Base-by-base conservation (phyloP, 1,140 invertebrate species). In the Meloidogyne hapla region DNA sequence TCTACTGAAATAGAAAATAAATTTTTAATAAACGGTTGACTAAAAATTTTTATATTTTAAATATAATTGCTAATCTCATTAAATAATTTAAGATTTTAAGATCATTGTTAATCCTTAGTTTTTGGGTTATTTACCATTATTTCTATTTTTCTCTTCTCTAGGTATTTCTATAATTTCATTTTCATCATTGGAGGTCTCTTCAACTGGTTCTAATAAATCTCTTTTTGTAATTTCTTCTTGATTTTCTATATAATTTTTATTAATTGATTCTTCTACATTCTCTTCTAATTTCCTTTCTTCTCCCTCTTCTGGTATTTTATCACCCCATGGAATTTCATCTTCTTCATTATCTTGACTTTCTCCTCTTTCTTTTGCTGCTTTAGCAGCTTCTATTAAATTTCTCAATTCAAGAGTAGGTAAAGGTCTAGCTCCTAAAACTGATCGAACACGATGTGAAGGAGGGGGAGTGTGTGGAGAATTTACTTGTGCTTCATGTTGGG, bases 391-490 rank as follows among this genome's bases (percentile, higher is more conserved):
- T 12, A 48, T 45, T 10, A 61, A 13, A 0, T 1, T 0, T 45
- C 10, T 26, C 6, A 33, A 21, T 56, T 33, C 45, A 61, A 33
- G 26, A 33, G 28, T 21, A n/a, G 0, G 26, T 8, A 33, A n/a
- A 26, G 23, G 10, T 38, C 15, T 70, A 21, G 5, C 23, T 13
- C 56, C 71, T 21, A 64, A 40, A 61, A 64, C 40, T n/a, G 71
- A 42, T 21, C 4, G 21, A 8, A 21, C 21, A n/a, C 65, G n/a
- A 67, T 67, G 2, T 8, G 65, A 67, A 42, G 65, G 21, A 18
- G 71, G 71, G 12, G 71, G 71, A 13, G 71, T 73, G 23, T 64
- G 8, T 0, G 71, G 71, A 2, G 71, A 65, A 25, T 73, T 25
- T 61, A 65, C 21, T 23, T 56, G 71, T n/a, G 45, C 23, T 23